Base-by-base conservation (phyloP, 2,888 invertebrate genomes). In the Digitonthophagus gazella region DNA sequence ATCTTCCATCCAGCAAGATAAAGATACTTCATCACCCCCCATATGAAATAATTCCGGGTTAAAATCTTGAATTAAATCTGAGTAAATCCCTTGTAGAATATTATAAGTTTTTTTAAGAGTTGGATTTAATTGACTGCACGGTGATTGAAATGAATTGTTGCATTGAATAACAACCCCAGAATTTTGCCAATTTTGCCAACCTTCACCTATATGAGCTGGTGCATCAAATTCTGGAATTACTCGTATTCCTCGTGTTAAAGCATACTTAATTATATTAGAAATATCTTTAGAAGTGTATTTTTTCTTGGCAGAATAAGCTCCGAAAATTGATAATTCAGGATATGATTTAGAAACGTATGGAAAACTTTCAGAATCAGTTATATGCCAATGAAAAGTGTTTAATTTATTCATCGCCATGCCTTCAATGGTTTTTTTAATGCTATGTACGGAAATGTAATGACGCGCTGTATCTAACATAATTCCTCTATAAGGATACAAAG, bases 381-480 rank as follows among this genome's bases (percentile, higher is more conserved):
- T 92, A 77, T 95, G 94, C 97, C 97, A 97, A 79, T 97, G 97
- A 84, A 97, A 92, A 0, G 93, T 93, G 80, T 97, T 97, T 76
- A 97, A 79, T 81, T 97, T 97, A 28, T 93, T 92, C 79, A 91
- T 89, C 0, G 92, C 90, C 95, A 97, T 96, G 0, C 89, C 96
- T 77, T 96, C 95, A 75, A 98, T 85, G 6, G 93, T 92, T n/a
- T 87, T 75, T 76, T 92, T 89, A 69, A 95, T 91, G 0, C 89
- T 83, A 0, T 88, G 87, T 6, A 93, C 86, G 8, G 89, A 87
- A 75, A 93, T 87, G 79, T 88, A 98, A 81, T 97, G 97, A 54
- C 98, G 87, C 0, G 96, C 88, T 0, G 97, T 96, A 80, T 98
- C 98, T 65, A 98, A 81, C 57, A 95, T 85, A 4, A 97, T 80